Conservation (phyloP, 2,888 invertebrate genomes). For the Luffia ferchaultella region DNA sequence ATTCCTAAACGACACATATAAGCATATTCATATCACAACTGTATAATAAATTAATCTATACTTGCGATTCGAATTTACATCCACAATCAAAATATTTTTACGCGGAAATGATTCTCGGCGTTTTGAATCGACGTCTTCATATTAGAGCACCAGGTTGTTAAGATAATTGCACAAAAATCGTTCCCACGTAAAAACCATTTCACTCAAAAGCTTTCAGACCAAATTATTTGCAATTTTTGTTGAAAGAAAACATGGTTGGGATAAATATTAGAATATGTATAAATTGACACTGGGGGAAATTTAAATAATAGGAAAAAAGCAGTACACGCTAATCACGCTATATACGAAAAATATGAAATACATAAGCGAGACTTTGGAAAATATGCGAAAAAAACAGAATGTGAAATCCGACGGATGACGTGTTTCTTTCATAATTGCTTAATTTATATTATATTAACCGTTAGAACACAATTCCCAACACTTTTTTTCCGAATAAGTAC, state of each 20-base stretch:
- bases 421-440: neutral
- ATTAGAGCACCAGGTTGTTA: constrained; percentile 46
- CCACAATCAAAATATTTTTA: constrained; percentile 66
- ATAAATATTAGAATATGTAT: constrained; percentile 8
- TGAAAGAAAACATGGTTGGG: constrained; percentile 18
- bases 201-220: constrained; percentile 66
- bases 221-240: constrained; percentile 28
- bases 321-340: neutral
- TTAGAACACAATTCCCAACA: neutral
- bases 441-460: neutral
- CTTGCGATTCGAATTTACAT: constrained; percentile 65
- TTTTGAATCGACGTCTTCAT: constrained; percentile 57
- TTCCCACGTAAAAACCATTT: constrained; percentile 68
- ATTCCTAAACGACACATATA: constrained; percentile 12
- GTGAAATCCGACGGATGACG: neutral
- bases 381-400: neutral
- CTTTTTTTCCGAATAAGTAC: neutral
- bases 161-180: constrained; percentile 61
- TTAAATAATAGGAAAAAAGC: neutral
- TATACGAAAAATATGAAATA: neutral
- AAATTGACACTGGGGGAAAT: constrained; percentile 1
- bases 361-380: neutral
- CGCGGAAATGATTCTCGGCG: constrained; percentile 68
- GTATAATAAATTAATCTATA: constrained; percentile 27
- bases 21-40: constrained; percentile 17